phyloP scores from a whole-genome alignment of 2,797 vertebrate species.

The Allobates femoralis region DNA sequence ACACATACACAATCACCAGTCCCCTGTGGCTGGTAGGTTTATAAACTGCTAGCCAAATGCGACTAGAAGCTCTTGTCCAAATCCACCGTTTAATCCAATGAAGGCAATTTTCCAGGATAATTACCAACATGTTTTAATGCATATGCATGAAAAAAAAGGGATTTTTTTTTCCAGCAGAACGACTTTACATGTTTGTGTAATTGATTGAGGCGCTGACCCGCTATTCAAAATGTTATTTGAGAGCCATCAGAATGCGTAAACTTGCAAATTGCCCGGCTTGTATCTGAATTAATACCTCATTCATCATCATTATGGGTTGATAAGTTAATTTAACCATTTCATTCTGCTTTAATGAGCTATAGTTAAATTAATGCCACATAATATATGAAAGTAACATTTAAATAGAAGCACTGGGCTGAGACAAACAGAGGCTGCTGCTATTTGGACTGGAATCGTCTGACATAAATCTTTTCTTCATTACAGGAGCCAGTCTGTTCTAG shows the following conservation, averaged over 20 bases:
- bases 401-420: slow-evolving; percentile 99
- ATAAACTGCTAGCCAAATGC: slow-evolving; percentile 78
- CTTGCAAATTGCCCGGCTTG: slow-evolving; percentile 99
- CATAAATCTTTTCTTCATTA: slow-evolving; percentile 98
- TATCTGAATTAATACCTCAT: slow-evolving; percentile 99
- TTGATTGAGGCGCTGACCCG: slow-evolving; percentile 99
- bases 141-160: slow-evolving; percentile 99
- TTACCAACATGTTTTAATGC: slow-evolving; percentile 99
- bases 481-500: slow-evolving; percentile 85
- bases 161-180: slow-evolving; percentile 91
- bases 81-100: slow-evolving; percentile 92
- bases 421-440: slow-evolving; percentile 95
- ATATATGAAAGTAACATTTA: slow-evolving; percentile 99
- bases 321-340: slow-evolving; percentile 99
- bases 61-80: slow-evolving; percentile 80
- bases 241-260: slow-evolving; percentile 99
- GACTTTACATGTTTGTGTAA: slow-evolving; percentile 93
- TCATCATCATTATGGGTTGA: slow-evolving; percentile 99
- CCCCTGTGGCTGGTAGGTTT: slow-evolving; percentile 71
- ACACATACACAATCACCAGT: not conserved
- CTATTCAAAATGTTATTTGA: slow-evolving; percentile 99
- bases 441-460: slow-evolving; percentile 92
- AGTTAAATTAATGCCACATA: slow-evolving; percentile 99
- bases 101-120: slow-evolving; percentile 99
- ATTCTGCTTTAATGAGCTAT: slow-evolving; percentile 99